phyloP scores from a whole-genome alignment of 2,888 invertebrate species.

The Nomada goodeniana region DNA sequence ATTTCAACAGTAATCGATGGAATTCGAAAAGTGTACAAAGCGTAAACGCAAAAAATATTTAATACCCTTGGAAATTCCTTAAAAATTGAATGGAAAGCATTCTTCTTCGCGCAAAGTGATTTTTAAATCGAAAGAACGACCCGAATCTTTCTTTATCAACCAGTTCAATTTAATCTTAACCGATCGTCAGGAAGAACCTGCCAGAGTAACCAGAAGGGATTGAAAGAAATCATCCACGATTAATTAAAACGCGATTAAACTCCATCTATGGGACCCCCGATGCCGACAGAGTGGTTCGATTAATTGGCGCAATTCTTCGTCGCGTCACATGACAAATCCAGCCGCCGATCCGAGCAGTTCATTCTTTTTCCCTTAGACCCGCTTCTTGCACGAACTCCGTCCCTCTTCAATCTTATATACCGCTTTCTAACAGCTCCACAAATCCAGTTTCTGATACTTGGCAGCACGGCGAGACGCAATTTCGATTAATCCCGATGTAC shows the following conservation, averaged over 20 bases:
- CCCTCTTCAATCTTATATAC: not conserved
- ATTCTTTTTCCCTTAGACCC: not conserved
- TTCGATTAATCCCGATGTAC: constrained; percentile 25
- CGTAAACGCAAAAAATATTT: too few species aligned
- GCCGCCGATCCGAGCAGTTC: not conserved
- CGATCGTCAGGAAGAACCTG: not conserved
- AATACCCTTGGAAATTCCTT: too few species aligned
- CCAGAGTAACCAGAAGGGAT: not conserved
- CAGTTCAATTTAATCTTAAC: too few species aligned
- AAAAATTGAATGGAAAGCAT: too few species aligned
- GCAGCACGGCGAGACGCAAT: not conserved
- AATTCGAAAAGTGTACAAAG: too few species aligned
- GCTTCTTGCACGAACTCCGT: not conserved
- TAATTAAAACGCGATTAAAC: constrained; percentile 15
- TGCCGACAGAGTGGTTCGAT: constrained; percentile 1
- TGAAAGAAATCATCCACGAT: constrained; percentile 12
- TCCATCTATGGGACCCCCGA: not conserved
- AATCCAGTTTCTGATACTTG: constrained; percentile 8
- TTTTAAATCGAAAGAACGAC: too few species aligned
- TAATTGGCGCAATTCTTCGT: constrained; percentile 23
- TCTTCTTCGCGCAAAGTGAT: too few species aligned
- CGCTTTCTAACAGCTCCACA: not conserved
- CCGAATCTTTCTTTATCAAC: too few species aligned
- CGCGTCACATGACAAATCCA: constrained; percentile 28
- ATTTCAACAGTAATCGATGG: not conserved